Evolutionary conservation across 1,140 invertebrate genomes (phyloP).

Genomic region (Euura saliciscinereae): DNA sequence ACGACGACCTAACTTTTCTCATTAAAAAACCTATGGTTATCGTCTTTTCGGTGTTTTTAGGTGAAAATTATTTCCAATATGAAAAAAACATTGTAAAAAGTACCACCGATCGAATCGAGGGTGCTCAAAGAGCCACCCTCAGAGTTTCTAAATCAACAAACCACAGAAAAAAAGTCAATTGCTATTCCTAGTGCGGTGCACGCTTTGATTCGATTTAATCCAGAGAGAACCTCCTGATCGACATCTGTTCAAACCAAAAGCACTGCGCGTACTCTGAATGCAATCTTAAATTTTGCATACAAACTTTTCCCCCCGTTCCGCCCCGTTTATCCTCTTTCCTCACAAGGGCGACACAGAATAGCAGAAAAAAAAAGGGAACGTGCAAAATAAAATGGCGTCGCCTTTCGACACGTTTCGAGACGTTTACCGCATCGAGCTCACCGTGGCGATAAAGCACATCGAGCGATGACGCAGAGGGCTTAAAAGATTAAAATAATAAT

Average conservation of each 20-base stretch:
- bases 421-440: slow-evolving; percentile 5
- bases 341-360: too few relatives aligned
- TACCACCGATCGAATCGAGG: too few relatives aligned
- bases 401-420: background rate
- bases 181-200: background rate
- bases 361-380: background rate
- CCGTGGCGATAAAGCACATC: slow-evolving; percentile 15
- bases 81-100: too few relatives aligned
- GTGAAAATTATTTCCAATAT: too few relatives aligned
- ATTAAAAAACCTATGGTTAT: too few relatives aligned
- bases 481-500: slow-evolving; percentile 53
- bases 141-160: background rate
- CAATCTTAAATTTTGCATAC: slow-evolving; percentile 1
- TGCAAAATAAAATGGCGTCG: background rate
- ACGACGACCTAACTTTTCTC: too few relatives aligned
- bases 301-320: background rate
- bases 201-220: slow-evolving; percentile 3
- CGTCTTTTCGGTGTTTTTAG: too few relatives aligned
- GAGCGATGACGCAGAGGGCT: slow-evolving; percentile 24
- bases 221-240: background rate
- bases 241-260: background rate
- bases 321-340: too few relatives aligned
- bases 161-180: background rate
- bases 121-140: background rate
- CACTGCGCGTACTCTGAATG: background rate